Evolutionary conservation across 2,113 vertebrate genomes (phyloP).

Genomic region (Phoxinus phoxinus): DNA sequence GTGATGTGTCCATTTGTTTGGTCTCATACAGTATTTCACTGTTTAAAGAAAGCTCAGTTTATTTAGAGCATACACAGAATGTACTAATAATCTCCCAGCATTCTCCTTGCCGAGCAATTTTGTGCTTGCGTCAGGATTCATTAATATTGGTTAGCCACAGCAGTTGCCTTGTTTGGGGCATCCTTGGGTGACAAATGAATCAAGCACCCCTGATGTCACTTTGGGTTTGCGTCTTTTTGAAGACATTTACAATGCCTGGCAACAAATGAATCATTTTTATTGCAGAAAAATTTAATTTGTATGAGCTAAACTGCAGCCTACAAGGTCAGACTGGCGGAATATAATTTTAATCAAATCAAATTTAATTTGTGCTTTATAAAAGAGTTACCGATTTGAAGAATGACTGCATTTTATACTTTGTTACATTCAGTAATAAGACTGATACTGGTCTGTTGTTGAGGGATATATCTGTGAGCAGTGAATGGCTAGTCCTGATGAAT

Average conservation of each 20-base stretch:
- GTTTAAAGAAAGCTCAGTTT: constrained; percentile 29
- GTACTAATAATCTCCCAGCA: constrained; percentile 34
- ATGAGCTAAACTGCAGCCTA: constrained; percentile 78
- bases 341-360: constrained; percentile 85
- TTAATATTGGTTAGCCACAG: constrained; percentile 46
- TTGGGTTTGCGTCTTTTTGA: constrained; percentile 71
- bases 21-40: not conserved
- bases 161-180: constrained; percentile 32
- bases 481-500: not conserved
- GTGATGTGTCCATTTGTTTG: constrained; percentile 11
- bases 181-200: constrained; percentile 51
- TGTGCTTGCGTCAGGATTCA: constrained; percentile 40
- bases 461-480: constrained; percentile 19
- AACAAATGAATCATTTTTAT: constrained; percentile 83
- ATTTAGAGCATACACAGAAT: constrained; percentile 20
- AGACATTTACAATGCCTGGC: constrained; percentile 78
- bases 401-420: constrained; percentile 81
- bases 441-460: constrained; percentile 64
- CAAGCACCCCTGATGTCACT: constrained; percentile 65
- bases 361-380: constrained; percentile 84
- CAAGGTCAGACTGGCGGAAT: constrained; percentile 83
- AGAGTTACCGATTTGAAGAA: constrained; percentile 82
- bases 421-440: constrained; percentile 80
- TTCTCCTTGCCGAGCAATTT: constrained; percentile 44
- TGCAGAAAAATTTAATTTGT: constrained; percentile 82